A percentile compares a stretch with the other conserved stretches of the same genome.
phyloP scores from a whole-genome alignment of 2,888 invertebrate species.

The Napeogenes sylphis region DNA sequence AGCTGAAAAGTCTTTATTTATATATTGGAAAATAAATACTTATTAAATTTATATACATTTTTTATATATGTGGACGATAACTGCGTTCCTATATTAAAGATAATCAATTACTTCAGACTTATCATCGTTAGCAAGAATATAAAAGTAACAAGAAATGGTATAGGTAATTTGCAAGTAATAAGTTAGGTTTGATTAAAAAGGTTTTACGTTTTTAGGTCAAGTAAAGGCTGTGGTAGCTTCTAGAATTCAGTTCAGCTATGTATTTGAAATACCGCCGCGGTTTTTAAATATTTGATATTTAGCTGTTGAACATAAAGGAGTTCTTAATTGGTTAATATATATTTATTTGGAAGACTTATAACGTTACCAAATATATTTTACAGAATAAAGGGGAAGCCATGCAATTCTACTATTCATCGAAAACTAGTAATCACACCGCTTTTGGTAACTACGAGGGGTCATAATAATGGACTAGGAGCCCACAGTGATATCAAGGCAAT shows the following conservation, averaged over 20 bases:
- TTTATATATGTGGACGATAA: too few relatives aligned
- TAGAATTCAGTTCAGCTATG: neutral
- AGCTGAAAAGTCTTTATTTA: too few relatives aligned
- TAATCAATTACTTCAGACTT: too few relatives aligned
- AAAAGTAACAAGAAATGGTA: too few relatives aligned
- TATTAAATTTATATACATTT: too few relatives aligned
- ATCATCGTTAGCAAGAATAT: too few relatives aligned
- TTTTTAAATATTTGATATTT: neutral
- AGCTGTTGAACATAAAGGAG: neutral
- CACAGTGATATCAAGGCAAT: too few relatives aligned
- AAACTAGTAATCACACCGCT: constrained; percentile 5
- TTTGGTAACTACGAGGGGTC: constrained; percentile 7
- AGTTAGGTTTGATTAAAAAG: neutral
- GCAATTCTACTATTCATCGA: constrained; percentile 1
- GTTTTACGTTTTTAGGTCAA: neutral
- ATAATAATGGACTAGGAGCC: constrained; percentile 4
- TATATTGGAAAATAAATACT: too few relatives aligned
- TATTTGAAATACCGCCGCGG: neutral
- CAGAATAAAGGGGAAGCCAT: neutral
- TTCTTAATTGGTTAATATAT: neutral
- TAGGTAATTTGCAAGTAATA: too few relatives aligned
- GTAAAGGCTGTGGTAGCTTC: neutral
- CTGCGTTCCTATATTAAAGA: too few relatives aligned
- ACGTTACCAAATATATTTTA: neutral
- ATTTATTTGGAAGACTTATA: neutral